These are phyloP conservation scores for Cinclus mexicanus DNA, from an alignment of 2,113 vertebrate species.

Conservation along the genomic window DNA sequence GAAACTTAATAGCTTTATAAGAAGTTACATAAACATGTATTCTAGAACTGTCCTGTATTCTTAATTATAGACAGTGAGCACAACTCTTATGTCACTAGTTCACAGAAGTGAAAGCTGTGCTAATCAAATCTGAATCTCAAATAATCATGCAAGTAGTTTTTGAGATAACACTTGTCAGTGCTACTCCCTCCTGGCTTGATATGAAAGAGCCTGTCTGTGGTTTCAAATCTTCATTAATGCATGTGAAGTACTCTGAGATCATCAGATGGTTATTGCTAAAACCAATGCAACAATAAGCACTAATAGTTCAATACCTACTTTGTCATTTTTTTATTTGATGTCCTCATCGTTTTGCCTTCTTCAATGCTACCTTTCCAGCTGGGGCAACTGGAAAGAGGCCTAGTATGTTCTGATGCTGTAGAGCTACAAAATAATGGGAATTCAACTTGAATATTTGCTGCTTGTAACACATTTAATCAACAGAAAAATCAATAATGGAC, in stretches of 20 bases:
- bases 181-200: not conserved
- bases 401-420: constrained; percentile 78
- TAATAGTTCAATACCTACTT: constrained; percentile 70
- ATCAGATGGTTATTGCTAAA: not conserved
- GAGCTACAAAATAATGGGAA: constrained; percentile 74
- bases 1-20: not conserved
- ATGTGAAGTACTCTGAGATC: not conserved
- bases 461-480: not conserved
- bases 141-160: not conserved
- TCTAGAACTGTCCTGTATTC: not conserved
- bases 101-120: not conserved
- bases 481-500: not conserved
- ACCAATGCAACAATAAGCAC: not conserved
- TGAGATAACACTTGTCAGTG: not conserved
- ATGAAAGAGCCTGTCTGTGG: not conserved
- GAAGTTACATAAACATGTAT: not conserved
- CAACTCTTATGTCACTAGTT: not conserved
- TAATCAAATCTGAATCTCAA: not conserved
- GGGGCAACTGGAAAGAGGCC: constrained; percentile 70
- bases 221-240: not conserved
- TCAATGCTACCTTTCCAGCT: constrained; percentile 86
- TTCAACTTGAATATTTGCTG: not conserved
- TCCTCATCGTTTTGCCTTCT: constrained; percentile 80
- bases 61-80: not conserved
- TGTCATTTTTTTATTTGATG: constrained; percentile 77